A percentile compares a stretch with the other conserved stretches of the same genome.
Conservation (phyloP, 2,113 vertebrate species). For the Planiliza haematocheilus region DNA sequence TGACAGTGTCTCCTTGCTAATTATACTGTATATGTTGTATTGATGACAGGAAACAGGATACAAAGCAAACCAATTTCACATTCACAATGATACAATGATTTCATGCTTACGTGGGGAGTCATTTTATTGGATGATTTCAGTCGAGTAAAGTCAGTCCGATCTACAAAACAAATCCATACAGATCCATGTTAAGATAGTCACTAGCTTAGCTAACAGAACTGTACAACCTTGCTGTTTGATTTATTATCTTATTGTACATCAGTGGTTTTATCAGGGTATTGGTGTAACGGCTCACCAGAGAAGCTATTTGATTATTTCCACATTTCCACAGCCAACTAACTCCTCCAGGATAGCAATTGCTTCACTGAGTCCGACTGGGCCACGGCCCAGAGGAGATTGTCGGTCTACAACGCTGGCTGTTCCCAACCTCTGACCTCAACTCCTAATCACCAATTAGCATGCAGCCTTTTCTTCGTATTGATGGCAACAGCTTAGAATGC, state of each 20-base stretch:
- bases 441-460: constrained; percentile 76
- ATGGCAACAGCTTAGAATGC: constrained; percentile 39
- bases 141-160: no score
- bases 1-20: background rate
- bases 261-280: background rate
- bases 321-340: constrained; percentile 45
- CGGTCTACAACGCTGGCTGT: constrained; percentile 33
- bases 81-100: constrained; percentile 1
- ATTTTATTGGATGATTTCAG: background rate
- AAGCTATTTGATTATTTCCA: constrained; percentile 33
- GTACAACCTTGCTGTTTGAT: background rate
- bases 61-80: background rate
- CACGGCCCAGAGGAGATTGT: constrained; percentile 55
- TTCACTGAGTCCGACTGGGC: constrained; percentile 41
- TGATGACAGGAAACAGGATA: background rate
- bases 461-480: constrained; percentile 67
- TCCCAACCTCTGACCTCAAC: constrained; percentile 62
- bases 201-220: no score
- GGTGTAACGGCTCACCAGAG: constrained; percentile 4
- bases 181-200: background rate
- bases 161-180: background rate
- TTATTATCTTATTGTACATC: background rate
- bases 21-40: background rate
- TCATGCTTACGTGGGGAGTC: background rate
- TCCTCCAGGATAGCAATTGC: constrained; percentile 66